These are phyloP conservation scores for Lycaon pictus DNA, from an alignment of 2,113 vertebrate genomes.

Conservation along the genomic window DNA sequence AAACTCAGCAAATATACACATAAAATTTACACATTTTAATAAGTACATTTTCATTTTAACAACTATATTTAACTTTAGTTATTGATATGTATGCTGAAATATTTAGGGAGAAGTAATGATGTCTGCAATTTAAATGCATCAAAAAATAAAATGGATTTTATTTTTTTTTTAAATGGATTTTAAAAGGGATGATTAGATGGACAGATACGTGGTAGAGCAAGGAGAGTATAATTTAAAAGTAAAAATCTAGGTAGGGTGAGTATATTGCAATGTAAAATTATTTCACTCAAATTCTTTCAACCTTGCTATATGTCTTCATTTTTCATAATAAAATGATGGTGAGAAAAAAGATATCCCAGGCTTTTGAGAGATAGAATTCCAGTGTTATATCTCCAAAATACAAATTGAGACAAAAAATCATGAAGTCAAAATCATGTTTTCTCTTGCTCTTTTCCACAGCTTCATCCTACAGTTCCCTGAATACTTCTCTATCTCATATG, in stretches of 20 bases:
- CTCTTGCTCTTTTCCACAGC: neutral
- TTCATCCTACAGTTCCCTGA: neutral
- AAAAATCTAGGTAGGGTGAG: conserved; percentile 30
- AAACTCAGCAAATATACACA: neutral
- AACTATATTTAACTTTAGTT: neutral
- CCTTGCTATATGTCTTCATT: neutral
- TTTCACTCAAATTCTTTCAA: conserved; percentile 44
- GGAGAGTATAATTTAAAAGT: neutral
- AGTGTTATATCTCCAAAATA: conserved; percentile 20
- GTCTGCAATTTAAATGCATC: conserved; percentile 16
- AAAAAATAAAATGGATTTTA: neutral
- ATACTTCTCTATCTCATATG: neutral
- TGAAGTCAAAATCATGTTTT: conserved; percentile 8
- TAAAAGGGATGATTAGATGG: neutral
- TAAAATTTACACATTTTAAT: neutral
- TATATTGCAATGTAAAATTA: conserved; percentile 9
- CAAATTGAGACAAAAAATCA: conserved; percentile 41
- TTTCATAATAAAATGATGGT: neutral
- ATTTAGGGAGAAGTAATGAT: neutral
- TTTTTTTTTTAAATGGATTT: too few relatives aligned
- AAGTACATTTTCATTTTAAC: conserved; percentile 24
- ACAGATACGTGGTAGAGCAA: neutral
- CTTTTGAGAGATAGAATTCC: neutral
- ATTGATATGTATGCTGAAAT: neutral
- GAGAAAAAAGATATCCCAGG: neutral